Evolutionary conservation across 2,797 vertebrate species (phyloP), one percentile per base, ranked within the genome.

Genomic region (Etheostoma nigrum): DNA sequence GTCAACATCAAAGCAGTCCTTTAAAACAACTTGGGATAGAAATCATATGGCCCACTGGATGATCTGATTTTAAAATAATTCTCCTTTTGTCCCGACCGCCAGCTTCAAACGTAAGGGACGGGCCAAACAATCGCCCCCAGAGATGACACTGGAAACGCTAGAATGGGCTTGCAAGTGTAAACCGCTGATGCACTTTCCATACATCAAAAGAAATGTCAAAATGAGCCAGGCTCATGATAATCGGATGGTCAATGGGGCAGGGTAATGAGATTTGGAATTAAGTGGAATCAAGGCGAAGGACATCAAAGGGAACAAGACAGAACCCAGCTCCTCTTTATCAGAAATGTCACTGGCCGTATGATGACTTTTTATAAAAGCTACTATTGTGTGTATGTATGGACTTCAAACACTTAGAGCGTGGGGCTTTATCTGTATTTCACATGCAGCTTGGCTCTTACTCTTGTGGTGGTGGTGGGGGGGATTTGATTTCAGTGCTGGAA

Each of bases 191-290:
- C 58, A 60, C 76, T 79, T 47, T 85, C 77, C 58, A 65, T 74
- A 88, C 90, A 89, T 93, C 89, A 91, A 92, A 92, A 90, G 84
- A 89, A 66, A 88, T 84, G 88, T 91, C 90, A 87, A 68, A 89
- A 81, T 18, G 72, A 87, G 78, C 78, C 12, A 1, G 68, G 78
- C 82, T 80, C 67, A 21, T 68, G 74, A 63, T 86, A 81, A 92
- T 90, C 85, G 76, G 83, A 86, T 58, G 79, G 76, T 78, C 80
- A 79, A 73, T 76, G 87, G 81, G 73, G 79, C 83, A 74, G 78
- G 54, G 74, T 86, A 82, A 88, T 86, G 84, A 91, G 85, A 91
- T 90, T 87, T 89, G 74, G 87, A 89, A 89, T 89, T 86, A 90
- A 89, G 86, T 57, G 71, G 84, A 88, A 87, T 88, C 49, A 60